These are phyloP conservation scores for Dascillus cervinus DNA, from an alignment of 2,888 invertebrate species.

Conservation along the genomic window DNA sequence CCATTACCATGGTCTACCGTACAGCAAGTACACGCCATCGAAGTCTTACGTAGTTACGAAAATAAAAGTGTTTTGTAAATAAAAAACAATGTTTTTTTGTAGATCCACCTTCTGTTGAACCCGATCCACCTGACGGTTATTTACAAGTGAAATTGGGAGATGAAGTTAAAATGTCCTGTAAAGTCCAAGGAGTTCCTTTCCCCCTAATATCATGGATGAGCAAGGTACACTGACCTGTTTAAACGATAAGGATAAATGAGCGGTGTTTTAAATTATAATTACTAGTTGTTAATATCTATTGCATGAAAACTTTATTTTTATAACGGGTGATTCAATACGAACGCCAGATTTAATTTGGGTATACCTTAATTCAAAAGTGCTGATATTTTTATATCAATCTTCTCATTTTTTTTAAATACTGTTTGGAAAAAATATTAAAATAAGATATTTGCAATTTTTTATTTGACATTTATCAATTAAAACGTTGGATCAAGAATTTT, in stretches of 20 bases:
- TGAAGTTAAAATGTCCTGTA: slow-evolving; percentile 67
- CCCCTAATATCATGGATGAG: slow-evolving; percentile 66
- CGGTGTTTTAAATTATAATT: not conserved
- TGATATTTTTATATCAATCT: too few relatives aligned
- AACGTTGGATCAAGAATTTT: too few relatives aligned
- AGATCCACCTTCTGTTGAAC: slow-evolving; percentile 64
- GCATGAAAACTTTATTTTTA: too few relatives aligned
- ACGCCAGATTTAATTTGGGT: too few relatives aligned
- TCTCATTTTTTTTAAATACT: too few relatives aligned
- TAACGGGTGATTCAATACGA: too few relatives aligned
- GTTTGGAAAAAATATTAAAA: too few relatives aligned
- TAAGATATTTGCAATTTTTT: too few relatives aligned
- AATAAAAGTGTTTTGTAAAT: slow-evolving; percentile 1
- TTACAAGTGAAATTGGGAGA: slow-evolving; percentile 67
- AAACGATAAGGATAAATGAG: not conserved
- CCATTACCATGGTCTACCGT: slow-evolving; percentile 60
- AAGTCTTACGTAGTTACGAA: slow-evolving; percentile 63
- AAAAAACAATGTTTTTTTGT: too few relatives aligned
- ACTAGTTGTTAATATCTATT: not conserved
- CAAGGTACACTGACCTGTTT: slow-evolving; percentile 37
- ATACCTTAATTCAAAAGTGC: too few relatives aligned
- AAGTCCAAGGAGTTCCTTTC: slow-evolving; percentile 61
- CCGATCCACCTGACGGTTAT: slow-evolving; percentile 60
- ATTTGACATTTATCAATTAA: too few relatives aligned
- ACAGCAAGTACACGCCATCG: slow-evolving; percentile 67